A percentile compares a stretch with the other conserved stretches of the same genome.
Evolutionary conservation across 2,113 vertebrate genomes (phyloP).

Genomic region (Acrocephalus arundinaceus): DNA sequence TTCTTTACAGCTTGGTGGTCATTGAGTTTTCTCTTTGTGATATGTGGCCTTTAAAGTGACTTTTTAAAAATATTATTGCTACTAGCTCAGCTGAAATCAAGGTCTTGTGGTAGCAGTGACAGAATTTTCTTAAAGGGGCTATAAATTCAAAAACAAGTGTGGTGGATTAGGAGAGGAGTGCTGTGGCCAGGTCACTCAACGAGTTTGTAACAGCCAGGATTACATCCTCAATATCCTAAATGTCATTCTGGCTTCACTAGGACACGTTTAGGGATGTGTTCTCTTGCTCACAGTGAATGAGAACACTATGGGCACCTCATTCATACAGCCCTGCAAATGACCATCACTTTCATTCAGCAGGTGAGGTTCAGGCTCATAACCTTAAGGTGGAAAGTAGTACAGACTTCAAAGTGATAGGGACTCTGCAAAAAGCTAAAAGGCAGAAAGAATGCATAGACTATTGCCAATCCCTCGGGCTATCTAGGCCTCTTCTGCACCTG

Average conservation of each 20-base stretch:
- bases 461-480: background rate
- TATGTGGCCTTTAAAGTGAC: background rate
- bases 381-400: background rate
- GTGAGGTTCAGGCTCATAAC: background rate
- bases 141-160: background rate
- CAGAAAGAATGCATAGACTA: background rate
- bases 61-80: background rate
- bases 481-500: background rate
- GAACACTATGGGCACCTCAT: background rate
- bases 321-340: background rate
- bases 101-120: background rate
- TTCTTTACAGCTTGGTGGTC: background rate
- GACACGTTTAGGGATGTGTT: background rate
- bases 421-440: background rate
- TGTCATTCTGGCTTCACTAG: background rate
- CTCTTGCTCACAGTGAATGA: background rate
- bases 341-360: background rate
- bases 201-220: background rate
- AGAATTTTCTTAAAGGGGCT: background rate
- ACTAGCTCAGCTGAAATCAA: background rate
- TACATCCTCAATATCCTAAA: background rate
- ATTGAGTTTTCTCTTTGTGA: background rate
- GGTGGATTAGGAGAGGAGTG: background rate
- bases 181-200: background rate
- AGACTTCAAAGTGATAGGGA: conserved; percentile 41